Percentiles rank a stretch among this genome's conserved stretches.
Conservation (phyloP, 2,797 vertebrate genomes). For the Smutsia gigantea region DNA sequence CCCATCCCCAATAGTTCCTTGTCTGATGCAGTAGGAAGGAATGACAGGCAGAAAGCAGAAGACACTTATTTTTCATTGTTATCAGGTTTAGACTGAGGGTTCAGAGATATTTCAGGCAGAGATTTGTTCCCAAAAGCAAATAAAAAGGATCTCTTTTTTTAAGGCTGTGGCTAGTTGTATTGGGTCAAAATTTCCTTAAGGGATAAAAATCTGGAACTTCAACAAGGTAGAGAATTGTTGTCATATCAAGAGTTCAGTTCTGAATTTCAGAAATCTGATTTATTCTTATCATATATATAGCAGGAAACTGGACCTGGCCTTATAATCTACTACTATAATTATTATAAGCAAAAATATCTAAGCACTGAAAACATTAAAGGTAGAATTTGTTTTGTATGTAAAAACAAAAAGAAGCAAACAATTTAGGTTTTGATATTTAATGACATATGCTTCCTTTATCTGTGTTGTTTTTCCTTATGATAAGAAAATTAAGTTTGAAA, state of each 20-base stretch:
- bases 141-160: neutral
- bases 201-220: constrained; percentile 8
- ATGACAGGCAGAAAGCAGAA: neutral
- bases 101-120: neutral
- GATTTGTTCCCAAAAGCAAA: neutral
- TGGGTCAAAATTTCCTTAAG: neutral
- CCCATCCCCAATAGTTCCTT: neutral
- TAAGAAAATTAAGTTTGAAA: neutral
- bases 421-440: neutral
- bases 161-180: neutral
- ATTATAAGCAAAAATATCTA: neutral
- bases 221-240: neutral
- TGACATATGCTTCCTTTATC: neutral
- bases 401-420: constrained; percentile 30
- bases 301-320: neutral
- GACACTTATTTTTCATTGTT: neutral
- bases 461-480: neutral
- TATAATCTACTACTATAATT: neutral
- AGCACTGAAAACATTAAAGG: neutral
- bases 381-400: neutral
- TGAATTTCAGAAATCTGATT: constrained; percentile 29
- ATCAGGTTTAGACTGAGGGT: neutral
- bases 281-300: neutral
- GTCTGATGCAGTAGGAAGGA: neutral
- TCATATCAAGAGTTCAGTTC: constrained; percentile 30